Evolutionary conservation across 2,888 invertebrate species (phyloP), one percentile per base, ranked within the genome.

Genomic region (Agrotis clavis): DNA sequence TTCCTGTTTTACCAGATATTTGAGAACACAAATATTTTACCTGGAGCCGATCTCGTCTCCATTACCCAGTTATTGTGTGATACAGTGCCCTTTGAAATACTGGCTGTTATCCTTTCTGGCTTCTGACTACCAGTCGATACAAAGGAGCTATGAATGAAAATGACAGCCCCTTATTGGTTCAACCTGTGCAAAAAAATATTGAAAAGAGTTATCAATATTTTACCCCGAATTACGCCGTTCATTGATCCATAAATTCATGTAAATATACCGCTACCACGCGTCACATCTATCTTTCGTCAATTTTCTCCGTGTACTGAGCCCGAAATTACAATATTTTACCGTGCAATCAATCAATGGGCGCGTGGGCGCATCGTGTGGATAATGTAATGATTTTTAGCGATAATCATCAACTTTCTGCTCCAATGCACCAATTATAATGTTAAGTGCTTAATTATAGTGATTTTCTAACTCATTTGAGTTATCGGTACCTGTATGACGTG

Each of bases 301-400:
- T 62, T 63, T 56, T 21, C 53, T 51, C 7, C 3, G 1, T 50
- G 45, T 48, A 74, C 61, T 57, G 54, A 51, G 41, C 48, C 56
- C 59, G 61, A 77, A 83, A 83, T 77, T 83, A 73, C 70, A 71
- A 80, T 72, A 71, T 77, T 83, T 76, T 74, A 45, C 35, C 45
- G 56, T 60, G 66, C 77, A 63, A 85, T 86, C 85, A 71, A 85
- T 85, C 86, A 85, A 66, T 25, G 0, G 6, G 6, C 51, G 74
- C 81, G 86, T 86, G 69, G 86, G 85, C 66, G 79, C 50, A 70
- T 45, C 57, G 60, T 64, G 56, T 68, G 63, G 13, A 64, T 72
- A 73, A 78, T 80, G 61, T 74, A 65, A 78, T 81, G 74, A 80
- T 79, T 82, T 85, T 77, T 72, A 78, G 71, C 67, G 75, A 82